Evolutionary conservation across 2,888 invertebrate species (phyloP), one percentile per base, ranked within the genome.

Genomic region (Rhabditoides inermis): DNA sequence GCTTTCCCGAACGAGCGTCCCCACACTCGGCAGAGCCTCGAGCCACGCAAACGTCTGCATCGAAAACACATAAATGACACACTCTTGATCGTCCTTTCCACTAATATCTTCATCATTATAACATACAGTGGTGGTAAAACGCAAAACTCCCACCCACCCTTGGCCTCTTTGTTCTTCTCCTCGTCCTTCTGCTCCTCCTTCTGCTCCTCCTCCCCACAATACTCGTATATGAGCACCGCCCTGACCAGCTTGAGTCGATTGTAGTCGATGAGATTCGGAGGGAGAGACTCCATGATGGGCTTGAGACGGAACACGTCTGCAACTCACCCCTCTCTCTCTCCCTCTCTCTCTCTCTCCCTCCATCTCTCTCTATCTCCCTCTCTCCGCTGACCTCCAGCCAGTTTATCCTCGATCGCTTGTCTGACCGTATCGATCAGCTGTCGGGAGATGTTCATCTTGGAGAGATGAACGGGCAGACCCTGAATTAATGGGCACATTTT

Each of bases 381-480:
- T 18, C 7, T 12, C 25, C n/a, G 12, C 48, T 40, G 15, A 58
- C 58, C 53, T 28, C 55, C 52, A 32, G 39, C 51, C 3, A 58
- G 27, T 10, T 57, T 49, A 3, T 54, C 35, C 35, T 56, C 45
- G 1, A 60, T 55, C 5, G 56, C 53, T n/a, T 52, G 36, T 7
- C 51, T 40, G 6, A 63, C 58, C 0, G 48, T 32, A 2, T 56
- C 58, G 30, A 63, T 51, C 6, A 63, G 22, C 28, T 60, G 39
- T 10, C 41, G 25, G 1, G 40, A 53, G 26, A 71, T 44, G 10
- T 56, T 52, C 23, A 71, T 50, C 26, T 49, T 49, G 2, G 58
- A 51, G 23, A 68, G 48, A 36, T 69, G 61, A 0, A 71, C 54
- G 12, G 70, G 70, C 7, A 71, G 60, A 10, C 71, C 71, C 12